phyloP scores from a whole-genome alignment of 30 jellyfish, hydroid and myxozoan genomes.

The Mastigias papua region DNA sequence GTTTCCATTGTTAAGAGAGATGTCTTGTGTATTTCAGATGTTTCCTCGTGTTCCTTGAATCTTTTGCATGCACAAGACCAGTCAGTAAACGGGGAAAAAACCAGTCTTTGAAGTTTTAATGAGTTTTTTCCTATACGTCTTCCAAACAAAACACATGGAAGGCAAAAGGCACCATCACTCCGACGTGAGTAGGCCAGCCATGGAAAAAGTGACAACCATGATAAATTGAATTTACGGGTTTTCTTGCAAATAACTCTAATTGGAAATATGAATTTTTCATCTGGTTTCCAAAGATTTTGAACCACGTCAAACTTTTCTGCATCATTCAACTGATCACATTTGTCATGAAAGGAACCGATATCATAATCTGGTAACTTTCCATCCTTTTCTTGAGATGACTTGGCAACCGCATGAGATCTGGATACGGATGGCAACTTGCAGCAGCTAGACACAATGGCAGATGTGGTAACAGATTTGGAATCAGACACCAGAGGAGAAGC shows the following conservation, averaged over 20 bases:
- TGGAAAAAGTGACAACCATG: not conserved
- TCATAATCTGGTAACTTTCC: constrained; percentile 14
- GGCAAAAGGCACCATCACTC: constrained; percentile 27
- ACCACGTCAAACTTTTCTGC: not conserved
- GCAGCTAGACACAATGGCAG: too few relatives aligned
- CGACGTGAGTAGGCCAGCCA: not conserved
- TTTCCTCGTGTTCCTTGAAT: constrained; percentile 1
- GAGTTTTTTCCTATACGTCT: constrained; percentile 20
- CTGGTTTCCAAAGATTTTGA: not conserved
- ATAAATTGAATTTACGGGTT: not conserved
- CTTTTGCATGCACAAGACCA: constrained; percentile 28
- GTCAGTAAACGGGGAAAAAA: constrained; percentile 11
- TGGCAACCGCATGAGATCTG: too few relatives aligned
- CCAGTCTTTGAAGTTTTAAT: constrained; percentile 18
- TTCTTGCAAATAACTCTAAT: not conserved
- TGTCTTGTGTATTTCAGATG: constrained; percentile 28
- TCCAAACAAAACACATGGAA: constrained; percentile 59
- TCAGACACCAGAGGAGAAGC: too few relatives aligned
- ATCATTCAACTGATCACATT: not conserved
- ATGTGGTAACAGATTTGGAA: too few relatives aligned
- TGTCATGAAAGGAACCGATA: not conserved
- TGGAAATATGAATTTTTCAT: not conserved
- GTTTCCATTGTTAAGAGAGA: constrained; percentile 16
- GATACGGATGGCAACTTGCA: too few relatives aligned
- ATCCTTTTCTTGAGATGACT: too few relatives aligned